Evolutionary conservation across 2,113 vertebrate genomes (phyloP).

Genomic region (Ivindomyrus marchei): DNA sequence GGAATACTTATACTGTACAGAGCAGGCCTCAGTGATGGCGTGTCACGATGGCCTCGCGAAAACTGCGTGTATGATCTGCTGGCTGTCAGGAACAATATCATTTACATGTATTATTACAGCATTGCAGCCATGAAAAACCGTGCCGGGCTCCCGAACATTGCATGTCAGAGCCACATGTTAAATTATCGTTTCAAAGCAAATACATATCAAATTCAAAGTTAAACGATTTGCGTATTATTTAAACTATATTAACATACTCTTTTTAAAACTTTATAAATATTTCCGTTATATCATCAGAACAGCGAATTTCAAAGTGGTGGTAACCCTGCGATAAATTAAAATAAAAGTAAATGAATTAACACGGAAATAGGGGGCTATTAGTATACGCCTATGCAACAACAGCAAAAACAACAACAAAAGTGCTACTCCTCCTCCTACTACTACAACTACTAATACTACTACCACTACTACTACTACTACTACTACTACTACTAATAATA

Average conservation of each 20-base stretch:
- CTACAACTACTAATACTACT: background rate
- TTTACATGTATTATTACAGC: background rate
- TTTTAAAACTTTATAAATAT: background rate
- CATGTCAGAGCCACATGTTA: background rate
- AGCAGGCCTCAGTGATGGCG: background rate
- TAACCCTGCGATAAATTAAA: background rate
- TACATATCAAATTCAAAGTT: background rate
- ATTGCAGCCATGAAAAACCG: background rate
- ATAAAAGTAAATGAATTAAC: background rate
- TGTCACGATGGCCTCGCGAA: background rate
- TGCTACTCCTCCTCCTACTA: background rate
- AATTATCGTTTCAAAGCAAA: background rate
- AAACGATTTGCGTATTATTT: background rate
- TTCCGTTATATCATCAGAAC: background rate
- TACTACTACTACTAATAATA: background rate
- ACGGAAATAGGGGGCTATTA: background rate
- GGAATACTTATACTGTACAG: background rate
- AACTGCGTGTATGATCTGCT: background rate
- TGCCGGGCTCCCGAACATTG: background rate
- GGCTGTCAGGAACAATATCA: background rate
- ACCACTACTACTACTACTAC: fast-evolving
- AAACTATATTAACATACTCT: background rate
- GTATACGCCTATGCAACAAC: background rate
- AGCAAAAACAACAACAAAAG: background rate
- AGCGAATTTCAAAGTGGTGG: background rate